A percentile compares a stretch with the other conserved stretches of the same genome.
phyloP scores from a whole-genome alignment of 2,113 vertebrate genomes.

The Xiphophorus maculatus region DNA sequence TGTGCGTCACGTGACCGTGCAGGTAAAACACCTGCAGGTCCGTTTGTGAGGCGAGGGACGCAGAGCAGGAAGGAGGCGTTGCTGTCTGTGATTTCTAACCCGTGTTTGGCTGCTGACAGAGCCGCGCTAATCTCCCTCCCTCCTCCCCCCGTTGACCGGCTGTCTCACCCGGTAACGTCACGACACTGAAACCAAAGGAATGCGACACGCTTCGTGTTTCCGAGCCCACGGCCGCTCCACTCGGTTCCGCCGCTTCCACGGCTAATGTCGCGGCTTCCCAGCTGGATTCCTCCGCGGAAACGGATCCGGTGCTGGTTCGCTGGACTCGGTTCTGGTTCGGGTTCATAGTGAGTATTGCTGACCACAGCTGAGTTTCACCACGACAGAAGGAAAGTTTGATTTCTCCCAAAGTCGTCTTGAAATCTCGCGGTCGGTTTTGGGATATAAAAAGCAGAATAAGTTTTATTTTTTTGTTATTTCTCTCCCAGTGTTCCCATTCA shows the following conservation, averaged over 20 bases:
- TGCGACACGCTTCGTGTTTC: conserved; percentile 61
- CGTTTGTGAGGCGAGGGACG: neutral
- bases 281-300: conserved; percentile 39
- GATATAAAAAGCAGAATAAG: conserved; percentile 32
- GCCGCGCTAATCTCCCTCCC: neutral
- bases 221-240: neutral
- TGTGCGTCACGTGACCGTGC: conserved; percentile 13
- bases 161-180: conserved; percentile 68
- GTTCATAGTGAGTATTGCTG: neutral
- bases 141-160: neutral
- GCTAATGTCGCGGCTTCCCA: neutral
- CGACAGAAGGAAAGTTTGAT: neutral
- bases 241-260: neutral
- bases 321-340: neutral
- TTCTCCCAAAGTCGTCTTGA: neutral
- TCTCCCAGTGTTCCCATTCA: conserved; percentile 12
- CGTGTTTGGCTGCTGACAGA: neutral
- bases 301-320: conserved; percentile 26
- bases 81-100: neutral
- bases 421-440: conserved; percentile 8
- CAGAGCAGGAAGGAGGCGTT: neutral
- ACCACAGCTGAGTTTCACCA: neutral
- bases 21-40: conserved; percentile 10
- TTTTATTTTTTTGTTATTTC: conserved; percentile 38
- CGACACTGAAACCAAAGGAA: conserved; percentile 74